Conservation (phyloP, 2,888 invertebrate genomes). For the Orchesellides sinensis region DNA sequence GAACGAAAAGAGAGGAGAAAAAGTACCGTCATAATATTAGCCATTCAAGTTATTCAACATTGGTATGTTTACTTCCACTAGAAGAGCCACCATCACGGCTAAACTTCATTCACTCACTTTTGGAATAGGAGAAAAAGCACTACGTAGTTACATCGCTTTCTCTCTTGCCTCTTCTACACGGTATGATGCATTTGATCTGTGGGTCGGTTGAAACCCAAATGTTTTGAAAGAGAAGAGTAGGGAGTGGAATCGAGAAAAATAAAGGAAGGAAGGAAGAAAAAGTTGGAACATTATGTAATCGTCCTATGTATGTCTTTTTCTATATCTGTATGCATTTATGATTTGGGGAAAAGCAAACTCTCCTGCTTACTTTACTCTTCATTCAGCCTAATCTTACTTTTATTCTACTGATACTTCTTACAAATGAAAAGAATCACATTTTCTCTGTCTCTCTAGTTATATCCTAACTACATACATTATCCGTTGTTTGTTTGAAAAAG, state of each 20-base stretch:
- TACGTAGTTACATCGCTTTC: constrained; percentile 7
- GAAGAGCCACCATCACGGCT: not conserved
- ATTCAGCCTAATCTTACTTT: constrained; percentile 61
- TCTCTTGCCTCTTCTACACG: constrained; percentile 6
- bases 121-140: not conserved
- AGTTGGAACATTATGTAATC: constrained; percentile 65
- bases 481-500: constrained; percentile 61
- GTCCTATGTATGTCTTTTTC: constrained; percentile 35
- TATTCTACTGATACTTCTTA: constrained; percentile 52
- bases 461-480: constrained; percentile 62
- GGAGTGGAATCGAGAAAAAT: constrained; percentile 36
- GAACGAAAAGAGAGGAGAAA: constrained; percentile 16
- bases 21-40: constrained; percentile 51
- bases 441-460: constrained; percentile 18
- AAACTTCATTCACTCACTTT: constrained; percentile 15
- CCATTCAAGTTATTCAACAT: constrained; percentile 55
- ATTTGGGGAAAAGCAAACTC: constrained; percentile 41
- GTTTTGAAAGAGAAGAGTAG: constrained; percentile 8
- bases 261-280: constrained; percentile 53
- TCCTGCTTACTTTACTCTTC: constrained; percentile 28
- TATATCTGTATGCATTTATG: constrained; percentile 25
- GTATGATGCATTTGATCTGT: constrained; percentile 9
- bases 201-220: constrained; percentile 46
- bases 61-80: constrained; percentile 35
- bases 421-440: constrained; percentile 62